Base-by-base conservation (phyloP, 1,140 invertebrate genomes). In the Glomeris maerens region DNA sequence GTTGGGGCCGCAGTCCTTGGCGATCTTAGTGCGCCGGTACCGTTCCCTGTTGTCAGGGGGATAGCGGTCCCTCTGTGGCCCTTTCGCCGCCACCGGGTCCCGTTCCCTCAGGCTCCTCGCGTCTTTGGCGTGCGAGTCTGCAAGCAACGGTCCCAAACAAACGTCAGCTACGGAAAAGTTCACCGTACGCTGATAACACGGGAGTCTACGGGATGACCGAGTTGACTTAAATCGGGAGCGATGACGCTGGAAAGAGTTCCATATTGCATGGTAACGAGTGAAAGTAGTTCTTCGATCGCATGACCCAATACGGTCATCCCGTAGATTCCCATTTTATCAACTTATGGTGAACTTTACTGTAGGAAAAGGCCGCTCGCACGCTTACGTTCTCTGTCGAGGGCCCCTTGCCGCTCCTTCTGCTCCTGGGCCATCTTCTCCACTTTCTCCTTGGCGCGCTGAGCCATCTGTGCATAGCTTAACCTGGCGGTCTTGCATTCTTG, bases 401-500 rank as follows among this genome's bases (percentile, higher is more conserved):
- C 48, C 2, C 56, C 56, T 40, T 52, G 53, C 25, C 17, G 42
- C 46, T 49, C 52, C 53, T 47, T 57, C 53, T 44, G 48, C 45
- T 58, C 53, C 52, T 44, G 57, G 54, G 41, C 52, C 50, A 53
- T 52, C 54, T 44, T 57, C 36, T 55, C 62, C 49, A 45, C 52
- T 55, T 50, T 63, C 57, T 78, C 75, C 57, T 78, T 78, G 64
- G 77, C 75, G 61, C 81, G 78, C 60, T 83, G 81, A 55, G 83
- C 82, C 64, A 85, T 83, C 73, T 85, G 82, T 57, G 83, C 83
- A 72, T 85, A 86, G 66, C 82, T 84, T 62, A 84, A 74, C 65
- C 78, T 64, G 45, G 59, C 59, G 40, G 63, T 61, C 20, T 42
- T 4, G 4, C 20, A 42, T 21, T 42, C 4, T 4, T 5, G 40